Evolutionary conservation across 2,113 vertebrate genomes (phyloP), one percentile per base, ranked within the genome.

Genomic region (Calidris pugnax): DNA sequence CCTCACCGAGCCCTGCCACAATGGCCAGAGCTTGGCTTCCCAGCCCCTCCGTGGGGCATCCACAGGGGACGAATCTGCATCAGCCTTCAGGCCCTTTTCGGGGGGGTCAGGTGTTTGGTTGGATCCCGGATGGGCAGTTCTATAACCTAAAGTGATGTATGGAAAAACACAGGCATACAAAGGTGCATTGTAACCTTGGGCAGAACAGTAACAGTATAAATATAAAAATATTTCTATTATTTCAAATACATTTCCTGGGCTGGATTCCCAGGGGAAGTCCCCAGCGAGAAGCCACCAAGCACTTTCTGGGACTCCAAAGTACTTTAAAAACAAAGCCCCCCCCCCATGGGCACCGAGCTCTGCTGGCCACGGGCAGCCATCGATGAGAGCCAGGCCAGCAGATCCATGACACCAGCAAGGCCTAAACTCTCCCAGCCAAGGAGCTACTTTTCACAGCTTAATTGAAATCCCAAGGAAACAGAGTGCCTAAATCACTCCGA

Each of bases 71-170:
- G 2, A 14, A 7, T 3, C 82, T 12, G 22, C 33, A 15, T 8
- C 62, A 30, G 12, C 0, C 0, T 5, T n/a, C 51, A 7, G 72
- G 33, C 33, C 4, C 45, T 60, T 50, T 2, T n/a, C n/a, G 16
- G 48, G 27, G 4, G 4, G 13, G 17, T 7, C 21, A 8, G 26
- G 26, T 4, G 47, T 19, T 53, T 22, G 35, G 21, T 4, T 17
- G 35, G 50, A 10, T 33, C 12, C 48, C 16, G 8, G 27, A 6
- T 12, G 22, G 30, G 33, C 6, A 1, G 26, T 37, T 53, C n/a
- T 41, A 3, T 10, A 20, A 81, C 24, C 21, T 24, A n/a, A 87
- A 64, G 12, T 41, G 17, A 50, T 39, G 45, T 10, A 8, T n/a
- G 53, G 75, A 51, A 62, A 51, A 74, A 57, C 2, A 4, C 19